Base-by-base conservation (phyloP, 2,888 invertebrate species). In the Phortica magna region DNA sequence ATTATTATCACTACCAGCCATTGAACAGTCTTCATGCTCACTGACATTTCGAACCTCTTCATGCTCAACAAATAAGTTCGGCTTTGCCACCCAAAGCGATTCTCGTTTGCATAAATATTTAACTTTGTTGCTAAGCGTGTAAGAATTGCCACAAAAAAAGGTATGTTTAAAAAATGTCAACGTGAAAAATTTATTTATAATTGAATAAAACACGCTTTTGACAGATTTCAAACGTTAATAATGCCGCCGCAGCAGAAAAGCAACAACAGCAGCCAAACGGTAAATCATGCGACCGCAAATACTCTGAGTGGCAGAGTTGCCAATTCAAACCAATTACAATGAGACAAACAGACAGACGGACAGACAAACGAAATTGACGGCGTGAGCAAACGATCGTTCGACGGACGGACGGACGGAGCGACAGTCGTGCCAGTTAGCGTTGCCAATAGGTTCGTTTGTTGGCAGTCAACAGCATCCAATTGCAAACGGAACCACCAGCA, bases 281-380 rank as follows among this genome's bases (percentile, higher is more conserved):
- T 48, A 48, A 48, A 48, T 48, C 48, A 48, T 48, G 48, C 48
- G 48, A 48, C 48, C 48, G 7, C 48, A 14, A 9, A 48, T 14
- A 80, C 78, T 76, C 76, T 55, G 70, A 77, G 70, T 73, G 77
- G 73, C 79, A 75, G 75, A 78, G 74, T 78, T 72, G 73, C 78
- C 75, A n/a, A 73, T 79, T 80, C 79, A 77, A 78, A 76, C 74
- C 48, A n/a, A 17, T 75, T 53, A 48, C 7, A 71, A 64, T 64
- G 43, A 48, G 48, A 14, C 48, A 48, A 14, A 48, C 9, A 14
- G 48, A 48, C 48, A 48, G 48, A 48, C 48, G 7, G 48, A 48
- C 48, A 48, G 14, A 48, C 73, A 59, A n/a, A n/a, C 7, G n/a
- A 57, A 31, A 31, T 31, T 31, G 31, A 48, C 7, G 61, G 48